Base-by-base conservation (phyloP, 2,888 invertebrate genomes). In the Girardia tigrina region DNA sequence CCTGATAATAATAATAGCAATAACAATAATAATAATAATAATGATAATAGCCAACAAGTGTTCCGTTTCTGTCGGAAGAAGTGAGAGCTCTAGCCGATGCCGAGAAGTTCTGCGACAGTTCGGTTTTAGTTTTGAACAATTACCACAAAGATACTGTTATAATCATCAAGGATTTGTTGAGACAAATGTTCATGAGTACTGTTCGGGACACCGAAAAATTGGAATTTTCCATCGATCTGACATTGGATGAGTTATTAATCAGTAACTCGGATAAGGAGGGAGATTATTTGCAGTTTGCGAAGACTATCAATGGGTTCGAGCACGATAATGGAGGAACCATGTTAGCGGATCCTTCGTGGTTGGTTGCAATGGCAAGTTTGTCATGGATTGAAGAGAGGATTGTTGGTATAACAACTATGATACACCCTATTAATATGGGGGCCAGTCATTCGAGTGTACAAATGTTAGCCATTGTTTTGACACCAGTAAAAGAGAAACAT, bases 401-500 rank as follows among this genome's bases (percentile, higher is more conserved):
- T 36, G 36, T 36, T 36, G 36, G 36, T 12, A 36, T 36, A 36
- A 36, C 36, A 12, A 36, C 36, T 36, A 36, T 16, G 16, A 8
- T 36, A 12, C 86, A 86, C 78, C 87, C 87, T 26, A 86, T 86
- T 27, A 88, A 88, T 81, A 83, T 88, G 79, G 87, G 88, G 0
- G 80, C 86, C 71, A 87, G 87, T 0, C 86, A 87, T 82, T 87
- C 88, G 78, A 87, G 88, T 81, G 86, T 87, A 8, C 82, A 86
- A 76, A 86, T 88, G 79, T 86, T 88, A 79, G 86, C 87, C 78
- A 84, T 88, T 71, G 86, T 88, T 28, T 82, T 87, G 16, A 86
- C 87, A 70, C 87, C 87, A 8, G 86, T 86, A 77, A 86, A 87
- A 83, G 81, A 81, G 87, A 88, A 88, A 85, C 87, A 87, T 69